Conservation (phyloP, 35 echinoderm and acorn worm species). For the Amphiura filiformis region DNA sequence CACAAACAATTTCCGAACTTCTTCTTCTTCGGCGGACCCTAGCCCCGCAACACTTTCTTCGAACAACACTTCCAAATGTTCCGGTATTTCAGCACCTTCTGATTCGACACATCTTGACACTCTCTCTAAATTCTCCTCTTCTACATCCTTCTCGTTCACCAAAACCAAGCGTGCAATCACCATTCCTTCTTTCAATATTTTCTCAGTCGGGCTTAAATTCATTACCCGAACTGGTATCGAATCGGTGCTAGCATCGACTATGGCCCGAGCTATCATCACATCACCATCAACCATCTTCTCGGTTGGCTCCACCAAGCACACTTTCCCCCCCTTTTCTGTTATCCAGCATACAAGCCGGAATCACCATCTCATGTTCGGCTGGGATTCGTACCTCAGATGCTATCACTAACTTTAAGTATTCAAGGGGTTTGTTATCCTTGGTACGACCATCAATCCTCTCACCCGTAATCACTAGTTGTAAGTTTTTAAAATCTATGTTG, state of each 20-base stretch:
- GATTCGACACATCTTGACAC: neutral
- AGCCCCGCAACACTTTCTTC: neutral
- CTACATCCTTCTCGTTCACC: neutral
- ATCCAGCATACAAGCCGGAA: neutral
- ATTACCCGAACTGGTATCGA: neutral
- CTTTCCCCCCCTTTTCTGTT: neutral
- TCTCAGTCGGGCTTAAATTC: neutral
- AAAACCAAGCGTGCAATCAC: neutral
- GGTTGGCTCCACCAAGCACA: neutral
- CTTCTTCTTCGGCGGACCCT: neutral
- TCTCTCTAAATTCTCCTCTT: neutral
- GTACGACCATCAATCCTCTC: neutral
- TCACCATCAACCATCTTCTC: neutral
- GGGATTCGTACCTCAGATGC: neutral
- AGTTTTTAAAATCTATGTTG: neutral
- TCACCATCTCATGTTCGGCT: neutral
- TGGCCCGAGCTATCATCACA: neutral
- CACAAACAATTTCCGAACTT: neutral
- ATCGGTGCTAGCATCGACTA: neutral
- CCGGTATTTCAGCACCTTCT: conserved; percentile 12
- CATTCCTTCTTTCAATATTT: neutral
- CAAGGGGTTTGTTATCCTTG: neutral
- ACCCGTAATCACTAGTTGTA: neutral
- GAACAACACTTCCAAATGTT: conserved; percentile 9
- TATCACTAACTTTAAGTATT: neutral